A percentile compares a stretch with the other conserved stretches of the same genome.
phyloP scores from a whole-genome alignment of 2,888 invertebrate species.

The Dorcus hopei region DNA sequence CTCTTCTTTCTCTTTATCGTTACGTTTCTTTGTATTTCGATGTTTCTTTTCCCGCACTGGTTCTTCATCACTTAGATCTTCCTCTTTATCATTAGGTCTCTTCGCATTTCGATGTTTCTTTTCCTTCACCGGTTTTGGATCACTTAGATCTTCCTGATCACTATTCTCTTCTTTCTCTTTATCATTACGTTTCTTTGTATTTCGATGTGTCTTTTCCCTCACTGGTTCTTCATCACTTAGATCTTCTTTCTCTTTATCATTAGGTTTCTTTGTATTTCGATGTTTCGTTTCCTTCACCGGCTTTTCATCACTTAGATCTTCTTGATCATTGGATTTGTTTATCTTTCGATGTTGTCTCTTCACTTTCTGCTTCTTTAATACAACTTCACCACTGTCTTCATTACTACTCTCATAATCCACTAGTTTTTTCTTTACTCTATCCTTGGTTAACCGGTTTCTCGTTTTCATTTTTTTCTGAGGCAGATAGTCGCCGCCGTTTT shows the following conservation, averaged over 20 bases:
- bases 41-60: background rate
- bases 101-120: background rate
- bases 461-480: no score
- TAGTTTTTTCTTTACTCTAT: no score
- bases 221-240: background rate
- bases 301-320: background rate
- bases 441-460: no score
- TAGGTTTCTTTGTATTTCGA: background rate
- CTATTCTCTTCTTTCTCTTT: background rate
- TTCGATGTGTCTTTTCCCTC: background rate
- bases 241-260: background rate
- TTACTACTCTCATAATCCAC: no score
- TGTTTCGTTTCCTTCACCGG: background rate
- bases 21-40: background rate
- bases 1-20: background rate
- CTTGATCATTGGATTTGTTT: background rate
- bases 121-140: background rate
- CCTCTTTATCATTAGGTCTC: background rate
- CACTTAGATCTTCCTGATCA: background rate
- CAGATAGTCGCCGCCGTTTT: background rate
- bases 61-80: background rate
- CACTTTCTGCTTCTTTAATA: background rate
- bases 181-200: background rate
- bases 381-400: background rate
- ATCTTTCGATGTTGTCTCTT: background rate